Conservation (phyloP, 1,140 invertebrate genomes). For the Ericerus pela region DNA sequence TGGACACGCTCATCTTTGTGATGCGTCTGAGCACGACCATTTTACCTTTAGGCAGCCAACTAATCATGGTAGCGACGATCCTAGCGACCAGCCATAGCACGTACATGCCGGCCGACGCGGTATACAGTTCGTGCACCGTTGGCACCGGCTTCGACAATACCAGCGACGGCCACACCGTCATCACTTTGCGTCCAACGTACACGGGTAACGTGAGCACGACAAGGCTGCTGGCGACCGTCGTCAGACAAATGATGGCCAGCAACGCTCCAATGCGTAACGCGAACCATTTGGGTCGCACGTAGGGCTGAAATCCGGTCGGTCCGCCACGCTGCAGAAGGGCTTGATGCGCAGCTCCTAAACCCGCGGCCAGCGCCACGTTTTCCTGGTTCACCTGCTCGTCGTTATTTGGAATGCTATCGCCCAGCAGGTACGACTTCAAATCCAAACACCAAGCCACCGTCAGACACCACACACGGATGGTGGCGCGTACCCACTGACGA, state of each 20-base stretch:
- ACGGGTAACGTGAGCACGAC: slow-evolving; percentile 77
- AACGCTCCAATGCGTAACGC: slow-evolving; percentile 57
- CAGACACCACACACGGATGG: slow-evolving; percentile 77
- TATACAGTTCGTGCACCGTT: slow-evolving; percentile 85
- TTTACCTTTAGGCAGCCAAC: slow-evolving; percentile 78
- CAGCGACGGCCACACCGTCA: slow-evolving; percentile 65
- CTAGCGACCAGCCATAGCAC: slow-evolving; percentile 77
- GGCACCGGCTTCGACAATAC: slow-evolving; percentile 36
- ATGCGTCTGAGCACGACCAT: slow-evolving; percentile 55
- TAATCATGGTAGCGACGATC: slow-evolving; percentile 57
- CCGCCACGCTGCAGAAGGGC: slow-evolving; percentile 62
- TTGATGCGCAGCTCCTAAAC: slow-evolving; percentile 66
- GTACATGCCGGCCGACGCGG: slow-evolving; percentile 84
- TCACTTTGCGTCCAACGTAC: slow-evolving; percentile 70
- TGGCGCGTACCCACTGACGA: slow-evolving; percentile 74
- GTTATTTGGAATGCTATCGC: slow-evolving; percentile 37
- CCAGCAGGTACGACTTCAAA: slow-evolving; percentile 76
- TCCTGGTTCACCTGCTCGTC: slow-evolving; percentile 28
- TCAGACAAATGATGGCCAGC: slow-evolving; percentile 64
- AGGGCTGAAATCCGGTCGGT: slow-evolving; percentile 72
- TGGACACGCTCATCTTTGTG: slow-evolving; percentile 48
- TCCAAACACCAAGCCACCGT: slow-evolving; percentile 71
- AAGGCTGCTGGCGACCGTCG: slow-evolving; percentile 66
- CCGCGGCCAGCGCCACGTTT: slow-evolving; percentile 29
- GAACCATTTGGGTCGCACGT: slow-evolving; percentile 70